phyloP scores from a whole-genome alignment of 23 tunicate genomes.

The Botrylloides violaceus region DNA sequence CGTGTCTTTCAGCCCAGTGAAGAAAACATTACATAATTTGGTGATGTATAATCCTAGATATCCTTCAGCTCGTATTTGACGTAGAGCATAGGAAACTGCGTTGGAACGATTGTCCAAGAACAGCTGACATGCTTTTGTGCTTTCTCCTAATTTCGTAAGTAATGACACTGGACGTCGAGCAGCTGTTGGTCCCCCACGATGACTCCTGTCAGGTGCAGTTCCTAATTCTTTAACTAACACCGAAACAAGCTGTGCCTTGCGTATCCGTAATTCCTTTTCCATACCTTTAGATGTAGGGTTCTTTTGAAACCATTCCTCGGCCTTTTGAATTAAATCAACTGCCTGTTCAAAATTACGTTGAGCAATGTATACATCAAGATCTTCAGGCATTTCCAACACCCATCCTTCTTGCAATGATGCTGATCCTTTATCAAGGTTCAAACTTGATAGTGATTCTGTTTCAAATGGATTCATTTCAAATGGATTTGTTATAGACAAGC shows the following conservation, averaged over 20 bases:
- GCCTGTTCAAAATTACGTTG: conserved; percentile 90
- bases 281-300: conserved; percentile 33
- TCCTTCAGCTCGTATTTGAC: conserved; percentile 82
- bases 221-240: conserved; percentile 67
- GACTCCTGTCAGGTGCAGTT: conserved; percentile 76
- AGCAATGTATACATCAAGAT: conserved; percentile 91
- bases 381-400: conserved; percentile 92
- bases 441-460: neutral
- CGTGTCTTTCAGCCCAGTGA: conserved; percentile 73
- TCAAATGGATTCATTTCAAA: conserved; percentile 1
- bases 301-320: conserved; percentile 26
- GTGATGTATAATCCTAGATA: conserved; percentile 57
- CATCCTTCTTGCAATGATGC: conserved; percentile 37
- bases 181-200: conserved; percentile 79
- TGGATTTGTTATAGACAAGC: conserved; percentile 26
- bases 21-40: conserved; percentile 86
- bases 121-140: conserved; percentile 79
- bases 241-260: conserved; percentile 57
- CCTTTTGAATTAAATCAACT: conserved; percentile 48
- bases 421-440: neutral
- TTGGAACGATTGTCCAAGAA: conserved; percentile 66
- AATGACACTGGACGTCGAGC: conserved; percentile 71
- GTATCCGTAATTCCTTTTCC: conserved; percentile 30
- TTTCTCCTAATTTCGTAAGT: conserved; percentile 56
- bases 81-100: conserved; percentile 65